Conservation (phyloP, 2,888 invertebrate species). For the Pollenia griseotomentosa region DNA sequence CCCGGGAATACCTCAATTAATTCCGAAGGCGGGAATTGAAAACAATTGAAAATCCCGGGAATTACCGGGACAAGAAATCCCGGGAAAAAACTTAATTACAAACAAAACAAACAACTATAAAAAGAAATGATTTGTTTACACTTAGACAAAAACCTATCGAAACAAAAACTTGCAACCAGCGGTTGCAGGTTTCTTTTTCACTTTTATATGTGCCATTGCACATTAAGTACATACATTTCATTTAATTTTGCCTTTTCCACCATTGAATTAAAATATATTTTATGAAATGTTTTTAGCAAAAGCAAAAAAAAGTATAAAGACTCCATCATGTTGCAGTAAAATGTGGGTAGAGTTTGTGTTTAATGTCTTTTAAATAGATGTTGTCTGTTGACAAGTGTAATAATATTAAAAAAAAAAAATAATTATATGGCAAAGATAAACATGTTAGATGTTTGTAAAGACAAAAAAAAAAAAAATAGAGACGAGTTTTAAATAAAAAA, state of each 20-base stretch:
- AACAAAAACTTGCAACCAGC: conserved; percentile 4
- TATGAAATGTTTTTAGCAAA: conserved; percentile 23
- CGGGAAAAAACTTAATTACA: too few relatives aligned
- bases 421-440: conserved; percentile 13
- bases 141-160: conserved; percentile 11
- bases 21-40: too few relatives aligned
- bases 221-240: background rate
- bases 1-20: too few relatives aligned
- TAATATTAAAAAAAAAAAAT: conserved; percentile 36
- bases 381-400: conserved; percentile 56
- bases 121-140: background rate
- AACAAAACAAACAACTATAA: background rate
- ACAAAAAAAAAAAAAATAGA: background rate
- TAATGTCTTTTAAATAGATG: conserved; percentile 35
- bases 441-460: background rate
- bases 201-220: background rate
- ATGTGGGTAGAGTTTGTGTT: background rate
- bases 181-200: background rate
- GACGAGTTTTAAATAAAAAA: conserved; percentile 8
- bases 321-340: background rate
- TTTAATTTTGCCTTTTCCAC: background rate
- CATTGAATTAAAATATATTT: conserved; percentile 40
- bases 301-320: conserved; percentile 17
- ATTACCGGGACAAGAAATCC: too few relatives aligned
- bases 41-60: too few relatives aligned